Conservation (phyloP, 2,797 vertebrate genomes). For the Echeneis naucrates region DNA sequence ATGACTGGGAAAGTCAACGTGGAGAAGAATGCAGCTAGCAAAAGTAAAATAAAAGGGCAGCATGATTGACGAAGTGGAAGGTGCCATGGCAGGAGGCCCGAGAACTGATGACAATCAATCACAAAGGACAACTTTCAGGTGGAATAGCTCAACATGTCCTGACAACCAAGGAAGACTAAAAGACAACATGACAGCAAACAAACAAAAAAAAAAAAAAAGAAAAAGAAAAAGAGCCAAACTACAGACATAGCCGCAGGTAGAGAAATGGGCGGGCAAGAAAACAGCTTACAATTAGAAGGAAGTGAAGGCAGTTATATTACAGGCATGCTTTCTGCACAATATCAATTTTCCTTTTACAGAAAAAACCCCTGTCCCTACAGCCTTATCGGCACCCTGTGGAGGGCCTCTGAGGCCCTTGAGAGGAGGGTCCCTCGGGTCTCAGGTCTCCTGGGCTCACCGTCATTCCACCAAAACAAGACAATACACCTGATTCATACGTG, state of each 20-base stretch:
- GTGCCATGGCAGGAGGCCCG: not conserved
- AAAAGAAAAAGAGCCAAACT: not conserved
- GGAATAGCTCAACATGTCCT: conserved; percentile 20
- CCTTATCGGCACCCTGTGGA: conserved; percentile 47
- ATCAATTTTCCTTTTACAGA: conserved; percentile 47
- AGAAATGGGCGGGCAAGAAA: conserved; percentile 24
- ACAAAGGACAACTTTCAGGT: conserved; percentile 19
- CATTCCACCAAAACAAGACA: conserved; percentile 64
- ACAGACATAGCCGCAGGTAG: not conserved
- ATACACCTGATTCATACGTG: conserved; percentile 74
- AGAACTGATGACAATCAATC: conserved; percentile 40
- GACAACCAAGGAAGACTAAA: conserved; percentile 10
- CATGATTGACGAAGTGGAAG: conserved; percentile 5
- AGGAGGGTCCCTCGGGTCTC: conserved; percentile 58
- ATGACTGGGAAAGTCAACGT: conserved; percentile 10
- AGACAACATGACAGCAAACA: not conserved
- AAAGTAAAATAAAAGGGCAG: conserved; percentile 20
- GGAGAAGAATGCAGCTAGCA: conserved; percentile 10
- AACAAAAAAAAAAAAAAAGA: not conserved
- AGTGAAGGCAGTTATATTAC: conserved; percentile 20
- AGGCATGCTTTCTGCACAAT: conserved; percentile 55
- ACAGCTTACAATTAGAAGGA: not conserved
- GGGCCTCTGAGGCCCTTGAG: conserved; percentile 53
- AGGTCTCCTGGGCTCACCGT: conserved; percentile 60
- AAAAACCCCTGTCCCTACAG: conserved; percentile 40